Conservation (phyloP, 2,113 vertebrate genomes). For the Burhinus bistriatus region DNA sequence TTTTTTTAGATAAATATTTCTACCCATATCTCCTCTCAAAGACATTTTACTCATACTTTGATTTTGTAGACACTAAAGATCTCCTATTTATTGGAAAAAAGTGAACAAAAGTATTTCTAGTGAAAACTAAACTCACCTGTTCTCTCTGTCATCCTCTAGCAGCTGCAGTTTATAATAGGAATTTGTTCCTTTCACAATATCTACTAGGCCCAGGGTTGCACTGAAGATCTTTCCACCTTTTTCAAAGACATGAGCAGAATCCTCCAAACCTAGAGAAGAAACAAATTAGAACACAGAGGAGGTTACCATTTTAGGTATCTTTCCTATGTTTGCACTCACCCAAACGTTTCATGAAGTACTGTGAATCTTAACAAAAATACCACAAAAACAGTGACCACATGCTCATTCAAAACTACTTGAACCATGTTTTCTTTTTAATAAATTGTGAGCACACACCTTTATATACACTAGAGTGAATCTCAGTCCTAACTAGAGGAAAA, state of each 20-base stretch:
- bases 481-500: not conserved
- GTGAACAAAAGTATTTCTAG: not conserved
- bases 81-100: not conserved
- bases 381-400: not conserved
- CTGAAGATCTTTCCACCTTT: conserved; percentile 94
- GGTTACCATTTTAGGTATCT: not conserved
- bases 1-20: not conserved
- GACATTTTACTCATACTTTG: not conserved
- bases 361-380: not conserved
- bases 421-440: not conserved
- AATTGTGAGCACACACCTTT: not conserved
- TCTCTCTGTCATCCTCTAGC: conserved; percentile 92
- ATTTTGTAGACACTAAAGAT: not conserved
- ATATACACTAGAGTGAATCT: not conserved
- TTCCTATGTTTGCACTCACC: not conserved
- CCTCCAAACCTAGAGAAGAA: conserved; percentile 84
- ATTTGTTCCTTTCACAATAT: conserved; percentile 94
- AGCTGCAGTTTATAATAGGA: conserved; percentile 98
- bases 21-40: not conserved
- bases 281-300: not conserved
- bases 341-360: not conserved
- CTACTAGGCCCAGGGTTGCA: conserved; percentile 92
- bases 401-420: not conserved
- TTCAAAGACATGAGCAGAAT: conserved; percentile 93
- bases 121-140: conserved; percentile 74